Evolutionary conservation across 2,888 invertebrate species (phyloP), one percentile per base, ranked within the genome.

Genomic region (Pseudococcus longispinus): DNA sequence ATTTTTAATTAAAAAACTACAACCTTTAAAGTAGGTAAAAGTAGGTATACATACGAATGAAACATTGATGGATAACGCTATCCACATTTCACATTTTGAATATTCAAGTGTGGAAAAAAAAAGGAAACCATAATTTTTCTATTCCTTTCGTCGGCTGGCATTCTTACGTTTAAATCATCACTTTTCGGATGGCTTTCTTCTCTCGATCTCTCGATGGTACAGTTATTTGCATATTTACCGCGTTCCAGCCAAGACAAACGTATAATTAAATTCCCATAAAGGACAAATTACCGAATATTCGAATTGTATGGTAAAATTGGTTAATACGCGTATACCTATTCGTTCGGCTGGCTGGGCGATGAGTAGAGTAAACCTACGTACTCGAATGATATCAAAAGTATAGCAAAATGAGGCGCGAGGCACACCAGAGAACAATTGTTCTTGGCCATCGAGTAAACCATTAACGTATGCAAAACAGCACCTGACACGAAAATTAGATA

Each of bases 401-500:
- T 3, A 29, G 29, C 9, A 37, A 37, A 70, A 65, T 18, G n/a
- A 60, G 23, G 23, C 15, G n/a, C n/a, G n/a, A n/a, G n/a, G n/a
- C n/a, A 8, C 2, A n/a, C 23, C 23, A 60, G 13, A 60, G 74
- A 74, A 74, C 42, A 42, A 80, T 80, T 80, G 77, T 80, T 37
- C 37, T 77, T 13, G 13, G 42, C n/a, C 77, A 26, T 80, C 77
- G 20, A 29, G 4, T 42, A 42, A 80, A 8, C 23, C 42, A 80
- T 80, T 80, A 80, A 13, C 42, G 32, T 42, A 80, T 80, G 77
- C 77, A 80, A 80, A 80, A 80, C 42, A 37, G 37, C 37, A 80
- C 77, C 42, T 42, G 37, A 23, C 32, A 80, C 26, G 42, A 42
- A 42, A 80, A 80, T 80, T 80, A 60, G 23, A 37, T 37, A 15